A percentile compares a stretch with the other conserved stretches of the same genome.
Evolutionary conservation across 1,140 invertebrate species (phyloP).

Genomic region (Eumeta japonica): DNA sequence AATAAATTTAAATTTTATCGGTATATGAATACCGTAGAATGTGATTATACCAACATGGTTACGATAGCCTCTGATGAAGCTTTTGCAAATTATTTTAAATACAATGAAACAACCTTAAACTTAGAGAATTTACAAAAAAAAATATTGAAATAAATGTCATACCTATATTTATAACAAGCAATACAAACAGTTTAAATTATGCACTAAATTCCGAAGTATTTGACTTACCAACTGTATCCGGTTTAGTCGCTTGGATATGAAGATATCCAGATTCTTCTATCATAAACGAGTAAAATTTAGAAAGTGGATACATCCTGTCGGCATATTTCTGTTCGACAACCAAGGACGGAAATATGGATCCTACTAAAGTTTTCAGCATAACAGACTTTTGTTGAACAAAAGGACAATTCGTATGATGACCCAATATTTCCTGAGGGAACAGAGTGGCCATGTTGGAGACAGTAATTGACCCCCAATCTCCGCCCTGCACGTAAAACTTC

Average conservation of each 20-base stretch:
- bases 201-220: not conserved
- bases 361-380: slow-evolving; percentile 15
- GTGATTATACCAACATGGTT: too few species aligned
- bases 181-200: not conserved
- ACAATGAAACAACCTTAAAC: too few species aligned
- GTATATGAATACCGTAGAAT: too few species aligned
- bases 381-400: not conserved
- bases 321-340: slow-evolving; percentile 60
- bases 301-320: slow-evolving; percentile 63
- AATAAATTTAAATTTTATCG: too few species aligned
- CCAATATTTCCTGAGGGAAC: slow-evolving; percentile 36
- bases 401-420: slow-evolving; percentile 15
- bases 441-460: slow-evolving; percentile 34
- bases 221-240: slow-evolving; percentile 85
- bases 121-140: too few species aligned
- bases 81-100: too few species aligned
- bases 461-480: slow-evolving; percentile 77
- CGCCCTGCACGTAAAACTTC: slow-evolving; percentile 81
- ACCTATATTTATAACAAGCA: too few species aligned
- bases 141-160: too few species aligned
- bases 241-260: slow-evolving; percentile 87
- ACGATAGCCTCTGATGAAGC: too few species aligned
- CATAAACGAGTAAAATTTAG: slow-evolving; percentile 45
- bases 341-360: slow-evolving; percentile 37
- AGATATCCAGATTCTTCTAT: slow-evolving; percentile 78